These are phyloP conservation scores for Ceratina australensis DNA, from an alignment of 1,140 invertebrate genomes.

Conservation along the genomic window DNA sequence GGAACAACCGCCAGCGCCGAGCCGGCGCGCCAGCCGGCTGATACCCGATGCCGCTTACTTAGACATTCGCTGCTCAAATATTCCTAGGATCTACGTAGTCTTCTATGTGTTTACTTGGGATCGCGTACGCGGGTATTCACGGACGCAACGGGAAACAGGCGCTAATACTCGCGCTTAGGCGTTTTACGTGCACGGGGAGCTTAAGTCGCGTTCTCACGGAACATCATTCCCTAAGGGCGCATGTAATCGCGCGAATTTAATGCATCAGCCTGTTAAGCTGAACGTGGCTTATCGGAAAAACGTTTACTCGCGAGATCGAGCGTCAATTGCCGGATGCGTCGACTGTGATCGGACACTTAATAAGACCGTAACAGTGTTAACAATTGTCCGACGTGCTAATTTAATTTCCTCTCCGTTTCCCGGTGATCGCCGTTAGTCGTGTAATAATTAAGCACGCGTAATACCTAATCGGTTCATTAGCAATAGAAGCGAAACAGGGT, in stretches of 20 bases:
- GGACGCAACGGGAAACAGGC: not conserved
- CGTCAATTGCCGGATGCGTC: too few relatives aligned
- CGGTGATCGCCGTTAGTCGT: constrained; percentile 2
- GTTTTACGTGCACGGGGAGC: not conserved
- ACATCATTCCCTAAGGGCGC: not conserved
- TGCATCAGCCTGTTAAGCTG: too few relatives aligned
- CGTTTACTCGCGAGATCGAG: not conserved
- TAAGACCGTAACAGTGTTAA: too few relatives aligned
- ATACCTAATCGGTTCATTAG: not conserved
- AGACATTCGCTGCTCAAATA: constrained; percentile 65
- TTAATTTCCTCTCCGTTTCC: too few relatives aligned
- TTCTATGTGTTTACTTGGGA: constrained; percentile 1
- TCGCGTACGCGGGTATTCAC: constrained; percentile 4
- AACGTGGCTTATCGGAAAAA: not conserved
- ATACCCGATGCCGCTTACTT: constrained; percentile 61
- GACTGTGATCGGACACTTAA: constrained; percentile 3
- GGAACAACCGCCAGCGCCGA: constrained; percentile 19
- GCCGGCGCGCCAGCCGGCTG: constrained; percentile 13
- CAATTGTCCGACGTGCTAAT: too few relatives aligned
- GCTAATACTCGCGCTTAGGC: constrained; percentile 5
- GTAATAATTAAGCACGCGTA: not conserved
- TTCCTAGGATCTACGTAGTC: constrained; percentile 38
- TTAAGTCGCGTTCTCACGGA: constrained; percentile 27
- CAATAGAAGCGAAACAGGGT: too few relatives aligned
- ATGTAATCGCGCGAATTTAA: not conserved